Base-by-base conservation (phyloP, 2,113 vertebrate genomes). In the Peucedramus taeniatus region DNA sequence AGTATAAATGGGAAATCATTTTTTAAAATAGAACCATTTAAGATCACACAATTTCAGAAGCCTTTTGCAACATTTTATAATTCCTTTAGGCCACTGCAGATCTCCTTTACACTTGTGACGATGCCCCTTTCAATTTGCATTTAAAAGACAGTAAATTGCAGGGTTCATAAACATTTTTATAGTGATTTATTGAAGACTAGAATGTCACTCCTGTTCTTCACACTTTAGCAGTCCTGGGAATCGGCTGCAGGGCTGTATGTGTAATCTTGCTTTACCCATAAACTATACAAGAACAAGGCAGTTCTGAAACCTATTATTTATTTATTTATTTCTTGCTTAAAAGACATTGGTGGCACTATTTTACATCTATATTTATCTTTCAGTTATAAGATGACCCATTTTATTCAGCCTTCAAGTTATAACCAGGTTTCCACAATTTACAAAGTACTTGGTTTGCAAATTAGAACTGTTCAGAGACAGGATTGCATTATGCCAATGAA, bases 101-200 rank as follows among this genome's bases (percentile, higher is more conserved):
- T 98, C 97, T 98, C 97, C 97, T 98, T 97, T 98, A 96, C 95
- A 97, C 93, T 95, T 87, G 95, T 51, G 91, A 93, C 31, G 85
- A 97, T 96, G 94, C 95, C 96, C 97, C 97, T 98, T 98, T 98
- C 97, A 95, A 98, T 98, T 98, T 98, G 97, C 97, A 98, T 98
- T 98, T 98, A 98, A 98, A 98, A 98, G 98, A 98, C 97, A 97
- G 97, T 97, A 98, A 98, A 98, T 98, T 97, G 97, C 97, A 97
- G 97, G 98, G 97, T 98, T 98, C 98, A 98, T 98, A 98, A 98
- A 98, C 98, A 98, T 98, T 98, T 98, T 98, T 97, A 97, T 97
- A 96, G 97, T 98, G 98, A 98, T 98, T 98, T 98, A 98, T 98
- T 95, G 97, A 97, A 97, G 97, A 96, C 89, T 22, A 91, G 97